A percentile compares a stretch with the other conserved stretches of the same genome.
These are phyloP conservation scores for Neomorphus geoffroyi DNA, from an alignment of 2,797 vertebrate species.

Conservation along the genomic window DNA sequence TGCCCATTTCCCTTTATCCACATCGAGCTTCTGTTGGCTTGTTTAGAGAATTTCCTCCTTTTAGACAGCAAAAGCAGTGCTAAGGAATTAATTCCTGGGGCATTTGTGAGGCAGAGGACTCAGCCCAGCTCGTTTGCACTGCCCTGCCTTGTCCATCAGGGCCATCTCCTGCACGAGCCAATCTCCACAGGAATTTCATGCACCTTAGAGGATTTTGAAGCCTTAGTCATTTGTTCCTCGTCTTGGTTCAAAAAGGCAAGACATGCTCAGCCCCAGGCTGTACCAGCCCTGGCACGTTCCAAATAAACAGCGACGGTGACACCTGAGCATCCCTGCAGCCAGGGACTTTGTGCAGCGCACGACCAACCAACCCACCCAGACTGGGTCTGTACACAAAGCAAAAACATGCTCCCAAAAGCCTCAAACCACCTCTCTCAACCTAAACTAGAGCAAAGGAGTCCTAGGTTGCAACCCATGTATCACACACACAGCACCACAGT, in stretches of 20 bases:
- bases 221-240: background rate
- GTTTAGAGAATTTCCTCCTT: background rate
- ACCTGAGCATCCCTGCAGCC: background rate
- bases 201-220: background rate
- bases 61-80: background rate
- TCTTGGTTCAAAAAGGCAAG: background rate
- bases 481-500: no score
- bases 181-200: background rate
- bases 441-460: background rate
- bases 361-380: background rate
- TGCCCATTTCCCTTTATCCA: background rate
- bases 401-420: background rate
- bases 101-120: background rate
- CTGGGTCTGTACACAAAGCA: background rate
- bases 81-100: background rate
- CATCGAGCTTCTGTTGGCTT: background rate
- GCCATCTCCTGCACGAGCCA: background rate
- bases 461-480: background rate
- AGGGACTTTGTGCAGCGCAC: background rate
- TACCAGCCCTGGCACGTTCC: background rate
- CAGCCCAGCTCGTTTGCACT: background rate
- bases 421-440: background rate
- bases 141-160: background rate
- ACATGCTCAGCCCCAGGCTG: background rate
- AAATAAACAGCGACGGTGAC: background rate